A percentile compares a stretch with the other conserved stretches of the same genome.
phyloP scores from a whole-genome alignment of 1,140 invertebrate species.

The Geopemphigus sp. region DNA sequence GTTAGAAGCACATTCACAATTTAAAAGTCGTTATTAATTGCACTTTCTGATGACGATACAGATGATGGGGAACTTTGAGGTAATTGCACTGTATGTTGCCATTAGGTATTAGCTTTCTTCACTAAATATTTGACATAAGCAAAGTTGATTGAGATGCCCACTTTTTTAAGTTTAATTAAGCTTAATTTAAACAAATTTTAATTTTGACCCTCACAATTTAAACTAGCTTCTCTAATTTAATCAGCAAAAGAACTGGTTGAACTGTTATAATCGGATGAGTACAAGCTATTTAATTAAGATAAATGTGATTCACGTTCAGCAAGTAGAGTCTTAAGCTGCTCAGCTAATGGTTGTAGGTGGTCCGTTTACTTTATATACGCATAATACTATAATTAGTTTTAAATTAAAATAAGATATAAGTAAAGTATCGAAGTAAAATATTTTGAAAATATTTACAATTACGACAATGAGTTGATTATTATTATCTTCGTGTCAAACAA shows the following conservation, averaged over 20 bases:
- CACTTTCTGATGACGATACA: constrained; percentile 54
- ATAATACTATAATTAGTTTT: constrained; percentile 10
- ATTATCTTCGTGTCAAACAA: too few species aligned
- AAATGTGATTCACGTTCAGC: constrained; percentile 70
- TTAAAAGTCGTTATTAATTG: too few species aligned
- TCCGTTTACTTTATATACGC: constrained; percentile 55
- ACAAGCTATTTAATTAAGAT: constrained; percentile 52
- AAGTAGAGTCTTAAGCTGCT: constrained; percentile 78
- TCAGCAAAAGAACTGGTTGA: constrained; percentile 45
- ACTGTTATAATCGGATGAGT: constrained; percentile 37
- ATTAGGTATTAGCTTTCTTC: constrained; percentile 44
- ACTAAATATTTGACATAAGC: constrained; percentile 53
- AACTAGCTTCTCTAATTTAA: too few species aligned
- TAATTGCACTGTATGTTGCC: constrained; percentile 47
- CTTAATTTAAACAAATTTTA: too few species aligned
- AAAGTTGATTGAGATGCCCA: neutral
- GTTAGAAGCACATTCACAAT: constrained; percentile 56
- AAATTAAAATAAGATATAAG: neutral
- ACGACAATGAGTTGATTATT: too few species aligned
- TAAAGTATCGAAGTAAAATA: too few species aligned
- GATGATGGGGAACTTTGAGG: constrained; percentile 52
- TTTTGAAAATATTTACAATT: too few species aligned
- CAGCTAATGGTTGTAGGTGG: constrained; percentile 67
- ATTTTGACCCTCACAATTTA: constrained; percentile 9
- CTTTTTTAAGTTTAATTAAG: too few species aligned